Percentiles rank a stretch among this genome's conserved stretches.
Conservation (phyloP, 2,888 invertebrate genomes). For the Pachycephus smyrnensis region DNA sequence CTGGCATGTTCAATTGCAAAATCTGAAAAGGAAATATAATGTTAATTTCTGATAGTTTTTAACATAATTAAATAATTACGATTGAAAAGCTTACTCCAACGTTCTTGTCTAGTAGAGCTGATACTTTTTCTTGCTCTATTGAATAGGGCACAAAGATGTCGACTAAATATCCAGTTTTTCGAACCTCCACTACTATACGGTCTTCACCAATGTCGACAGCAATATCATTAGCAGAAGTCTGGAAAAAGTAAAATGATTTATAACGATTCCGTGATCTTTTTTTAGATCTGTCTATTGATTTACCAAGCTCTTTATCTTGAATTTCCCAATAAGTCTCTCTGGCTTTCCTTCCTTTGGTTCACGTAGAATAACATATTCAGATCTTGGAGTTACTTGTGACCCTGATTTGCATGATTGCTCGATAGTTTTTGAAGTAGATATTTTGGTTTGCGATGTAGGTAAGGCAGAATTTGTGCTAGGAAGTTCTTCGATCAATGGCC, state of each 20-base stretch:
- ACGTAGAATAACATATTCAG: conserved; percentile 49
- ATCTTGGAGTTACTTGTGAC: not conserved
- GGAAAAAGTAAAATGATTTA: conserved; percentile 36
- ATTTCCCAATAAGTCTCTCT: conserved; percentile 72
- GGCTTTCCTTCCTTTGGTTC: conserved; percentile 71
- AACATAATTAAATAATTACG: not conserved
- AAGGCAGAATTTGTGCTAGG: conserved; percentile 34
- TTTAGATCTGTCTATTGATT: conserved; percentile 13
- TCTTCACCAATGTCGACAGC: conserved; percentile 81
- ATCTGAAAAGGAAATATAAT: conserved; percentile 44
- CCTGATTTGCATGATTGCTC: not conserved
- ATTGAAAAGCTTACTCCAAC: conserved; percentile 65
- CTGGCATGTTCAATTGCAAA: conserved; percentile 52
- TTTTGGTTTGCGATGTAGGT: conserved; percentile 14
- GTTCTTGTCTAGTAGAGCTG: conserved; percentile 70
- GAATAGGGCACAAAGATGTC: conserved; percentile 79
- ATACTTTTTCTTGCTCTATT: conserved; percentile 72
- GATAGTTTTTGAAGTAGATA: conserved; percentile 24
- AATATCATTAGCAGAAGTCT: conserved; percentile 75
- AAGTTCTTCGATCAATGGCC: conserved; percentile 75
- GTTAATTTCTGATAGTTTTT: not conserved
- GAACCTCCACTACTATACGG: conserved; percentile 77
- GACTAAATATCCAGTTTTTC: conserved; percentile 72
- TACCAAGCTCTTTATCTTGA: conserved; percentile 73
- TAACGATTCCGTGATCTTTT: conserved; percentile 15